A percentile compares a stretch with the other conserved stretches of the same genome.
Conservation (phyloP, 1,140 invertebrate genomes). For the Araneus ventricosus region DNA sequence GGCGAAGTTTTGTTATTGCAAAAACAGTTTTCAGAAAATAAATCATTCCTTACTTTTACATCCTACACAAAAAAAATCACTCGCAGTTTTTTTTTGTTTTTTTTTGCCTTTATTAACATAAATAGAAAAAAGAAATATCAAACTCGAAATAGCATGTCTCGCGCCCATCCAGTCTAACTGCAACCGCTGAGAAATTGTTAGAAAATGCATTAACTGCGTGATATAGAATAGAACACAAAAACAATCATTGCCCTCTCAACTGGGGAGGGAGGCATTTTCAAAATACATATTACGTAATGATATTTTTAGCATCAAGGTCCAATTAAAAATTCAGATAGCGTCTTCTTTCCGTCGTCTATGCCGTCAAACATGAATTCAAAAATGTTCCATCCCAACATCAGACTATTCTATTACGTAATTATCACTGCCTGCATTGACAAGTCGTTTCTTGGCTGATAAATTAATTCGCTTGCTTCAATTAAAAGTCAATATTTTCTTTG, state of each 20-base stretch:
- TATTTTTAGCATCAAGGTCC: not conserved
- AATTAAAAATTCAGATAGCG: not conserved
- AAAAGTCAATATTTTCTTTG: not conserved
- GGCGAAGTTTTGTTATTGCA: too few species aligned
- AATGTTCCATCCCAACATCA: not conserved
- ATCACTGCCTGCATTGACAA: not conserved
- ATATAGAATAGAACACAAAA: not conserved
- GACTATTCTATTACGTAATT: not conserved
- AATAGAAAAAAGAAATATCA: too few species aligned
- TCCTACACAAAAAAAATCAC: too few species aligned
- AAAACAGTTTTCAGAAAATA: too few species aligned
- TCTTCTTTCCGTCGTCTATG: not conserved
- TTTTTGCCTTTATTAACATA: too few species aligned
- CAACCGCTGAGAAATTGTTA: too few species aligned
- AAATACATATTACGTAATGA: not conserved
- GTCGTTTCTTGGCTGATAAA: not conserved
- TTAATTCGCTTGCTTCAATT: not conserved
- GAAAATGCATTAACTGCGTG: not conserved
- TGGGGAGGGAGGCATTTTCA: not conserved
- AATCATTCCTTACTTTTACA: too few species aligned
- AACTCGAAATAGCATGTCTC: too few species aligned
- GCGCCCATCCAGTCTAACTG: too few species aligned
- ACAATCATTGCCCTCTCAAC: slow-evolving; percentile 2
- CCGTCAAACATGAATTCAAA: not conserved
- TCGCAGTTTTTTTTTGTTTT: too few species aligned